phyloP scores from a whole-genome alignment of 2,888 invertebrate species.

The Hololepta plana region DNA sequence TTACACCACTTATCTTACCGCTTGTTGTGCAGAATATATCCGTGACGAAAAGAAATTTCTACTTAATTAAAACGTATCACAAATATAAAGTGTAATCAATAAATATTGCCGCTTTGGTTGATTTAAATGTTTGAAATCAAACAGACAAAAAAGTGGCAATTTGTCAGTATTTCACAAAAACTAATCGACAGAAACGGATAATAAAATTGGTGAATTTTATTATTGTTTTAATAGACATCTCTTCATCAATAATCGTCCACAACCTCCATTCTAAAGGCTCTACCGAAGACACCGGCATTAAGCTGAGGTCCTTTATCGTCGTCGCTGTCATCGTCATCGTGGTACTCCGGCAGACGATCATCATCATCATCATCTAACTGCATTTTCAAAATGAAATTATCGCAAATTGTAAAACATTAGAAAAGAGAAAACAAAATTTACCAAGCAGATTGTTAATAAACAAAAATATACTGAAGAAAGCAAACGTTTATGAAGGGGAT shows the following conservation, averaged over 20 bases:
- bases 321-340: slow-evolving; percentile 20
- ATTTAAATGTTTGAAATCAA: too few relatives aligned
- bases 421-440: not conserved
- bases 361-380: slow-evolving; percentile 15
- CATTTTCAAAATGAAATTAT: not conserved
- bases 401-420: not conserved
- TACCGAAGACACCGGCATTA: slow-evolving; percentile 11
- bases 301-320: slow-evolving; percentile 14
- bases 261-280: slow-evolving; percentile 24
- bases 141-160: too few relatives aligned
- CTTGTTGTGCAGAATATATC: too few relatives aligned
- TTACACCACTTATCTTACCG: too few relatives aligned
- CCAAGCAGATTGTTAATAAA: slow-evolving; percentile 5
- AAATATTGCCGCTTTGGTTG: too few relatives aligned
- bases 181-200: too few relatives aligned
- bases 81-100: too few relatives aligned
- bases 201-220: too few relatives aligned
- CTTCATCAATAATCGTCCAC: slow-evolving; percentile 18
- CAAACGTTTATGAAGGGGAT: too few relatives aligned
- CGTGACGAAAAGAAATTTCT: too few relatives aligned
- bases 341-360: slow-evolving; percentile 20
- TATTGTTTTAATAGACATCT: slow-evolving; percentile 9
- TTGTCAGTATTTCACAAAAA: too few relatives aligned
- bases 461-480: slow-evolving; percentile 10
- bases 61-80: too few relatives aligned